Conservation (phyloP, 1,140 invertebrate genomes). For the Batillaria attramentaria region DNA sequence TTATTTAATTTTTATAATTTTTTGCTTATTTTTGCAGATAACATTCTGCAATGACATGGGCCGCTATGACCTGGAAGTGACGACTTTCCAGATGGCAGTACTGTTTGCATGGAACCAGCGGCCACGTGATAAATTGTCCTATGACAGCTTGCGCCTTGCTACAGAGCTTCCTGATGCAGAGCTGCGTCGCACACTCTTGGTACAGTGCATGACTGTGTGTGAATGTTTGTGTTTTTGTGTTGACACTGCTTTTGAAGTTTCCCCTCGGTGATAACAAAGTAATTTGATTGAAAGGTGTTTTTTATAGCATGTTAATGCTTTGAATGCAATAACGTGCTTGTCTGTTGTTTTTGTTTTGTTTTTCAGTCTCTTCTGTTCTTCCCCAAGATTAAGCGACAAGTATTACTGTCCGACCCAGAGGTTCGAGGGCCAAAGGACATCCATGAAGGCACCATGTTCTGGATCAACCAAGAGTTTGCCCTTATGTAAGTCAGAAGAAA, state of each 20-base stretch:
- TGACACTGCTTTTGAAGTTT: too few species aligned
- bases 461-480: constrained; percentile 97
- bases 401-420: constrained; percentile 85
- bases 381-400: constrained; percentile 94
- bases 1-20: not conserved
- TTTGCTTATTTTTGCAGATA: constrained; percentile 77
- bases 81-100: constrained; percentile 99
- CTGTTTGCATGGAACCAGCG: constrained; percentile 99
- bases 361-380: constrained; percentile 91
- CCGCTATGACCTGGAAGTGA: constrained; percentile 97
- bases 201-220: constrained; percentile 53
- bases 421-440: constrained; percentile 94
- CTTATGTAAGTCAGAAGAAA: constrained; percentile 77
- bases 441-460: constrained; percentile 92
- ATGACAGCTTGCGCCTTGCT: constrained; percentile 95
- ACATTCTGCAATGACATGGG: constrained; percentile 93
- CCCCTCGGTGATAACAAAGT: too few species aligned
- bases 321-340: too few species aligned
- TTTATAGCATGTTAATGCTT: too few species aligned
- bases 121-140: constrained; percentile 89
- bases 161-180: constrained; percentile 98
- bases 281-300: too few species aligned
- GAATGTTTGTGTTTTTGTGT: not conserved
- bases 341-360: too few species aligned
- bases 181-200: constrained; percentile 95